Percentiles rank a stretch among this genome's conserved stretches.
Conservation (phyloP, 2,113 vertebrate genomes). For the Tor tambroides region DNA sequence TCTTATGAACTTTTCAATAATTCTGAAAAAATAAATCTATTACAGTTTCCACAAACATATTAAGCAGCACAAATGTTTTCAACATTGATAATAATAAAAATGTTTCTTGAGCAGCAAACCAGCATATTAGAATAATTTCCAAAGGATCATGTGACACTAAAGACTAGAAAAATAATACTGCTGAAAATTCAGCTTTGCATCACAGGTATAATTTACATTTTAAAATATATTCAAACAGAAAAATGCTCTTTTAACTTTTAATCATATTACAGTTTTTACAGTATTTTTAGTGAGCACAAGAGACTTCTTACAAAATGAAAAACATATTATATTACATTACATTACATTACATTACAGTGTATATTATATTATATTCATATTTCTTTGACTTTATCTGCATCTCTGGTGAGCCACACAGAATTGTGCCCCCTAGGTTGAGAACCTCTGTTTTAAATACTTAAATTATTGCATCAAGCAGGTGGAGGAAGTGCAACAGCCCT, state of each 20-base stretch:
- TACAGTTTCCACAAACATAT: not conserved
- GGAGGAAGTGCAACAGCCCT: slow-evolving; percentile 29
- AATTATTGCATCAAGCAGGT: slow-evolving; percentile 8
- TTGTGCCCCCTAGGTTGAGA: not conserved
- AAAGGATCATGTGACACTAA: not conserved
- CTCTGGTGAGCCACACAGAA: not conserved
- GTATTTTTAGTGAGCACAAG: too few relatives aligned
- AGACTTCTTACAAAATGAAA: too few relatives aligned
- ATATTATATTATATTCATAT: not conserved
- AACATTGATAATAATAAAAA: not conserved
- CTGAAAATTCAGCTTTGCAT: not conserved
- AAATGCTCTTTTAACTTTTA: too few relatives aligned
- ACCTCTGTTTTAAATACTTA: not conserved
- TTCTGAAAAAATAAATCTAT: not conserved
- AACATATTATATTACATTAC: too few relatives aligned
- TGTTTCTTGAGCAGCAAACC: not conserved
- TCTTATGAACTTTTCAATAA: not conserved
- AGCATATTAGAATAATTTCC: not conserved
- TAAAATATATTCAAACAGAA: not conserved
- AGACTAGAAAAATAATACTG: not conserved
- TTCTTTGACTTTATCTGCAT: not conserved
- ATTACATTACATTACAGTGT: too few relatives aligned
- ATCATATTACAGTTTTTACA: too few relatives aligned
- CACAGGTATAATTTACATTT: not conserved
- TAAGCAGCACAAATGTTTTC: not conserved